These are phyloP conservation scores for Microtus richardsoni DNA, from an alignment of 2,113 vertebrate genomes.

Conservation along the genomic window DNA sequence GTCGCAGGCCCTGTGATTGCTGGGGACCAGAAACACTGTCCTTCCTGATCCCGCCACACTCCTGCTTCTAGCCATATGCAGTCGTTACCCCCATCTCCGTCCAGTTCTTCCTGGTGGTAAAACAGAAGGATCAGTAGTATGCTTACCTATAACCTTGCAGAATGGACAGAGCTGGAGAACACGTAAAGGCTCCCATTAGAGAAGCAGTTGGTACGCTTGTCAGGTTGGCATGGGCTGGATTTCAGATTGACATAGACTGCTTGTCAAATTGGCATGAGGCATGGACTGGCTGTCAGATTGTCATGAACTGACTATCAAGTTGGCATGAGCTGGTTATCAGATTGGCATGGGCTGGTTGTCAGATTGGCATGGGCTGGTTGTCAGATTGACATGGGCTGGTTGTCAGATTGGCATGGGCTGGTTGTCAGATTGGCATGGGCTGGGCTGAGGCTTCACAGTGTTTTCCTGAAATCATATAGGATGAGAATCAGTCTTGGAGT, in stretches of 20 bases:
- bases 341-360: too few species aligned
- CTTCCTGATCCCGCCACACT: neutral
- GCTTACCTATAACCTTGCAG: neutral
- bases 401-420: neutral
- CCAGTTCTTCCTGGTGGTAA: neutral
- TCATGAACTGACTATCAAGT: neutral
- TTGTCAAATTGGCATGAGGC: too few species aligned
- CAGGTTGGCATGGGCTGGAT: neutral
- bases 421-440: neutral
- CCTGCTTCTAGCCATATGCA: neutral
- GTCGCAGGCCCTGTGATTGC: neutral
- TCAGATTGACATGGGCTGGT: too few species aligned
- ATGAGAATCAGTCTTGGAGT: neutral
- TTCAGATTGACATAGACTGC: too few species aligned
- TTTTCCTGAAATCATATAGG: neutral
- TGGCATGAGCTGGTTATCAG: too few species aligned
- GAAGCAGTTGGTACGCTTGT: neutral
- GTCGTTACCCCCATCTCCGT: neutral
- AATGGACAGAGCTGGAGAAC: neutral
- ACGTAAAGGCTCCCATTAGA: accelerated
- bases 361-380: accelerated
- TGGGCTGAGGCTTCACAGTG: neutral
- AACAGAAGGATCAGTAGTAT: neutral
- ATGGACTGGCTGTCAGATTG: too few species aligned
- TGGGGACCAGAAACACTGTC: neutral